Conservation (phyloP, 2,113 vertebrate species). For the Neomonachus schauinslandi region DNA sequence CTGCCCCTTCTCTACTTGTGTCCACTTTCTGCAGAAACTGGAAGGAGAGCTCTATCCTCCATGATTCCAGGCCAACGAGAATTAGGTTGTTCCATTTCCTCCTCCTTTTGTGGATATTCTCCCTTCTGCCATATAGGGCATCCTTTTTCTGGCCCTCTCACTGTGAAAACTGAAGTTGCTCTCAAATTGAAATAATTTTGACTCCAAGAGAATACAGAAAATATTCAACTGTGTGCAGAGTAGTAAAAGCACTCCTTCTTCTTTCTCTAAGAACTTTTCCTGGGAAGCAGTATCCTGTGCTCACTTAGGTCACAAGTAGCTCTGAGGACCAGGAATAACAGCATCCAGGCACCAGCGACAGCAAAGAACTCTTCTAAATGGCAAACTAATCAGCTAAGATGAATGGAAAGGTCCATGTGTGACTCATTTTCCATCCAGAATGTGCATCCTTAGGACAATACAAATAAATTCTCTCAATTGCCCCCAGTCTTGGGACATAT, state of each 20-base stretch:
- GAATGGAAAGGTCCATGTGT: neutral
- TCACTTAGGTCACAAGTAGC: neutral
- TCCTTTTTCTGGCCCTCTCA: neutral
- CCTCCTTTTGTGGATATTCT: accelerated
- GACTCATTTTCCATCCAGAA: neutral
- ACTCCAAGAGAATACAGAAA: neutral
- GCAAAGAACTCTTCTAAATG: neutral
- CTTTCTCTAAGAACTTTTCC: neutral
- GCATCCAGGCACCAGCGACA: neutral
- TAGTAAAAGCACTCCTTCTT: neutral
- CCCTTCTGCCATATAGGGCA: accelerated
- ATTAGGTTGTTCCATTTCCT: accelerated
- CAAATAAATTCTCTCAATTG: slow-evolving; percentile 78
- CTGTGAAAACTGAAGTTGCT: neutral
- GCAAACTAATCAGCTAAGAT: neutral
- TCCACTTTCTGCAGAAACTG: accelerated
- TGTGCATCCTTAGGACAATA: slow-evolving; percentile 66
- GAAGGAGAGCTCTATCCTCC: accelerated
- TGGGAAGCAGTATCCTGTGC: neutral
- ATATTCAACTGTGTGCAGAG: neutral
- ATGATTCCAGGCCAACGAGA: accelerated
- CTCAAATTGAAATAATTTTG: neutral
- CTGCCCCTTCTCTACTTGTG: accelerated
- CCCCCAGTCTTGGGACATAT: slow-evolving; percentile 61
- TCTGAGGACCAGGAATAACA: neutral